phyloP scores from a whole-genome alignment of 2,888 invertebrate genomes.

The Ametastegia equiseti region DNA sequence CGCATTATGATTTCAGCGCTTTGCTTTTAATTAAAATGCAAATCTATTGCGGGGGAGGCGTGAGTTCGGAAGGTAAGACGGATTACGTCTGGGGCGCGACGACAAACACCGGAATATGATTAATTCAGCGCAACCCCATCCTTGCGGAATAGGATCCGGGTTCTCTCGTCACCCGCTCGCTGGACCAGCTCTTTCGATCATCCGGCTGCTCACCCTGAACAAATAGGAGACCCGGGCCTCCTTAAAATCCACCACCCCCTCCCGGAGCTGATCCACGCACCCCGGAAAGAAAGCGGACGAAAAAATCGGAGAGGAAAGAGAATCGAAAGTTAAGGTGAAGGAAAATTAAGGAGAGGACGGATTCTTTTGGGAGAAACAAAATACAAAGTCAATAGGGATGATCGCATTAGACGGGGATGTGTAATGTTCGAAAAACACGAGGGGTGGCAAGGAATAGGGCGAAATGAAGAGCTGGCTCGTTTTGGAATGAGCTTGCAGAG shows the following conservation, averaged over 20 bases:
- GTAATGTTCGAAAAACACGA: neutral
- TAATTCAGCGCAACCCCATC: slow-evolving; percentile 74
- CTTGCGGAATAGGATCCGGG: slow-evolving; percentile 51
- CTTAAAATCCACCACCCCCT: slow-evolving; percentile 11
- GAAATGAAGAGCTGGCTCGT: neutral
- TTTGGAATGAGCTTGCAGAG: slow-evolving; percentile 11
- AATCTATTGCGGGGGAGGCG: slow-evolving; percentile 75
- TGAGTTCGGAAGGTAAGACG: slow-evolving; percentile 74
- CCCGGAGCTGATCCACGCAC: too few species aligned
- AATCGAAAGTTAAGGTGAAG: neutral
- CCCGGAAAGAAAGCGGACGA: neutral
- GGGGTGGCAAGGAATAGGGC: neutral
- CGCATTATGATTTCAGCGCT: slow-evolving; percentile 82
- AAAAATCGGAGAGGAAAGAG: neutral
- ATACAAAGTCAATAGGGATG: neutral
- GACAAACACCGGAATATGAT: slow-evolving; percentile 76
- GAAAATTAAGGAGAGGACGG: neutral
- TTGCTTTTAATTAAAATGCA: slow-evolving; percentile 81
- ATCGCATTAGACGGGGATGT: slow-evolving; percentile 11
- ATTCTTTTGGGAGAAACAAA: neutral
- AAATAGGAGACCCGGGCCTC: slow-evolving; percentile 31
- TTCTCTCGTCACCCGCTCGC: slow-evolving; percentile 59
- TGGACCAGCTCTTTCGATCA: slow-evolving; percentile 53
- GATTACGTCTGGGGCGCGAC: slow-evolving; percentile 74
- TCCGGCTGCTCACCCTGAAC: slow-evolving; percentile 50